Conservation (phyloP, 2,888 invertebrate genomes). For the Drosophila nr. perissopoda region DNA sequence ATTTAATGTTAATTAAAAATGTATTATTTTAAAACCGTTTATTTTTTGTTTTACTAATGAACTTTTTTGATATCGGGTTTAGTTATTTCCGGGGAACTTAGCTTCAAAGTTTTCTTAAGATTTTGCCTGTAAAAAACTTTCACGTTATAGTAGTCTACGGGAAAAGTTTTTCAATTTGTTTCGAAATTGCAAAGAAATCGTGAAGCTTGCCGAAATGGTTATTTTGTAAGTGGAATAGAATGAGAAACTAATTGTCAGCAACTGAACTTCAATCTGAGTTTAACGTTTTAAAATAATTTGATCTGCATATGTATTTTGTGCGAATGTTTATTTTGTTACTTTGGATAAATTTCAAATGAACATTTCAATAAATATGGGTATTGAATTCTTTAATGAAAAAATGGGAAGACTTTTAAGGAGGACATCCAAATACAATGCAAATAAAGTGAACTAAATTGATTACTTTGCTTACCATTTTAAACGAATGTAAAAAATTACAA, state of each 20-base stretch:
- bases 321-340: background rate
- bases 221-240: background rate
- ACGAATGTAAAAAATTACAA: background rate
- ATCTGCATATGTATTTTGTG: background rate
- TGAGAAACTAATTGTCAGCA: too few species aligned
- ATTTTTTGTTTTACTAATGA: background rate
- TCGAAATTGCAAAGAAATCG: background rate
- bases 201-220: background rate
- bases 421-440: background rate
- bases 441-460: background rate
- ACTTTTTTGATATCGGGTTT: background rate
- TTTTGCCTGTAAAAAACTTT: background rate
- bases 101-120: background rate
- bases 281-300: background rate
- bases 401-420: background rate
- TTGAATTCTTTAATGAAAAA: background rate
- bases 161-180: constrained; percentile 1
- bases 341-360: background rate
- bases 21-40: background rate
- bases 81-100: background rate
- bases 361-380: background rate
- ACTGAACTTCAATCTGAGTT: background rate
- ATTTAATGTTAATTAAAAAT: background rate
- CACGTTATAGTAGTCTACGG: background rate
- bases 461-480: background rate